phyloP scores from a whole-genome alignment of 2,797 vertebrate genomes.

The Aldrovandia affinis region DNA sequence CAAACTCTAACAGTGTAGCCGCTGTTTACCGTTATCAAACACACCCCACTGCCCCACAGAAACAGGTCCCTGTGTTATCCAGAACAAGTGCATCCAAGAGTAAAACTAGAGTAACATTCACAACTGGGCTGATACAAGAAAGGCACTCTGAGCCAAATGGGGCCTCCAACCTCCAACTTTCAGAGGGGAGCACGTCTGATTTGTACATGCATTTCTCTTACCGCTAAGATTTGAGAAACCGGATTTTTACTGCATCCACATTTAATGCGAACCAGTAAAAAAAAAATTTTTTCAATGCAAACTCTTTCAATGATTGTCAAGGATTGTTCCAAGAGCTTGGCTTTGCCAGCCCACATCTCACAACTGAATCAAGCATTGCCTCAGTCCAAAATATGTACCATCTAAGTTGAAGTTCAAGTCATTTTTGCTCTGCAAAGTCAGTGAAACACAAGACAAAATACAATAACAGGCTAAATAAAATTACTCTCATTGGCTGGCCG shows the following conservation, averaged over 20 bases:
- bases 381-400: slow-evolving; percentile 26
- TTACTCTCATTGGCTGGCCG: background rate
- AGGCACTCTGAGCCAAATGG: slow-evolving; percentile 37
- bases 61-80: slow-evolving; percentile 16
- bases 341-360: slow-evolving; percentile 9
- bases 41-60: background rate
- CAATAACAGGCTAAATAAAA: slow-evolving; percentile 11
- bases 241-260: background rate
- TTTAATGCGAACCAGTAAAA: slow-evolving; percentile 31
- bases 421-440: slow-evolving; percentile 22
- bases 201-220: background rate
- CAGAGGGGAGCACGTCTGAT: background rate
- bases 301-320: slow-evolving; percentile 27
- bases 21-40: background rate
- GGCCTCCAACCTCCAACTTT: background rate
- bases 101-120: slow-evolving; percentile 40
- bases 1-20: slow-evolving; percentile 3
- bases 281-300: too few relatives aligned
- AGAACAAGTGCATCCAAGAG: slow-evolving; percentile 37
- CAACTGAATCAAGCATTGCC: slow-evolving; percentile 1
- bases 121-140: slow-evolving; percentile 28
- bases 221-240: background rate
- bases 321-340: slow-evolving; percentile 15
- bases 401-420: slow-evolving; percentile 26
- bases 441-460: slow-evolving; percentile 21